Base-by-base conservation (phyloP, 2,888 invertebrate genomes). In the Lithophane leautieri region DNA sequence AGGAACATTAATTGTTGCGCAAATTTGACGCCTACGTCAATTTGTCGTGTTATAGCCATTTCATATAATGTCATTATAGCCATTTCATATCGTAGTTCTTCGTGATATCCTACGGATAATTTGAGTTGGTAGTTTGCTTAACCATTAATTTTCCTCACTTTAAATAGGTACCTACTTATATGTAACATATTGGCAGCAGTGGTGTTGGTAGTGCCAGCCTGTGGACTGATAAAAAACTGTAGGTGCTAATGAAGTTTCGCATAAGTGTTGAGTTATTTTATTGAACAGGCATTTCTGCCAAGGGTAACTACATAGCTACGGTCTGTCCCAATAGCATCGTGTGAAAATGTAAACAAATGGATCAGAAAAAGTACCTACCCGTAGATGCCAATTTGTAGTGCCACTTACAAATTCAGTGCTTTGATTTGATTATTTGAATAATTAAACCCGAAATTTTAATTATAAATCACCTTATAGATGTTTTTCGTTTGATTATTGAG, bases 201-300 rank as follows among this genome's bases (percentile, higher is more conserved):
- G 65, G 58, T 58, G 28, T 40, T 56, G n/a, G 25, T 52, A 28
- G 84, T 82, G 44, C 84, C 84, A 81, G 76, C 25, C 60, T 25
- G 62, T 61, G 72, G 16, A 34, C 22, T 52, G 34, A 11, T 74
- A 78, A 83, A 81, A 81, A 77, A 70, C 56, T 47, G 50, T 28
- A 14, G 14, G 19, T 72, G 58, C 56, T 58, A 56, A 83, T 73
- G 42, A 70, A 58, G 65, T 81, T 82, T 65, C 70, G 40, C 47
- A 9, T 28, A 40, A 52, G 50, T 71, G 63, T 68, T 82, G 52
- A 71, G 25, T 60, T 77, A 60, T 68, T 60, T 60, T 34, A 28
- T 44, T 58, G 50, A 14, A n/a, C 34, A 60, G 14, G 22, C 54
- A n/a, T 78, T 70, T 68, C n/a, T 61, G 63, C 1, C 62, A 63